Evolutionary conservation across 2,113 vertebrate genomes (phyloP), one percentile per base, ranked within the genome.

Genomic region (Accipiter virgatus): DNA sequence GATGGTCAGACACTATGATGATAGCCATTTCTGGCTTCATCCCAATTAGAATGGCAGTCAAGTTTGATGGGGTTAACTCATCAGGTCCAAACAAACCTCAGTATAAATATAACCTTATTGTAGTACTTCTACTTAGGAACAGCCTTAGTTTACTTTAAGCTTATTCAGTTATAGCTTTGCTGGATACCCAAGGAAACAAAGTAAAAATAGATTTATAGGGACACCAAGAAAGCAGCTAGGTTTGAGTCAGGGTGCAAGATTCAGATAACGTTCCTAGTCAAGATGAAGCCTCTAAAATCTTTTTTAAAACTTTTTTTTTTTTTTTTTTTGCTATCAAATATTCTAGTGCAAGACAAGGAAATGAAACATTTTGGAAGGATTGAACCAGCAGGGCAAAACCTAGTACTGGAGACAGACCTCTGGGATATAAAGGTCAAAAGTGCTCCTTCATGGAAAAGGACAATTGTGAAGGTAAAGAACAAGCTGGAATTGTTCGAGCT

Each of bases 401-500:
- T 18, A 58, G 26, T 31, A 36, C 27, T 62, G 40, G 23, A 23
- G 21, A 62, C 26, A 83, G 59, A 9, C 43, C 11, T 62, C 45
- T 13, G 29, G 55, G 71, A 58, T 73, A 70, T 25, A 31, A 86
- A 71, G 53, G 91, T 92, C 82, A 92, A 88, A 96, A 88, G 53
- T 0, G 0, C n/a, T 80, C 10, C 66, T 85, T 86, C 75, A 40
- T 18, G 58, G 58, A 61, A 86, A 55, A 92, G 36, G 70, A 77
- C 86, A 68, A 63, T 40, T 86, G 68, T 83, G 82, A 90, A 90
- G 43, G 74, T 65, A 34, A 90, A 95, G 84, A 93, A 94, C 73
- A 93, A 48, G 79, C 53, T 42, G 16, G 82, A 72, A 92, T 77
- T 90, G 86, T 90, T 90, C 42, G 4, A 16, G 63, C 59, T 45